Evolutionary conservation across 2,113 vertebrate species (phyloP), one percentile per base, ranked within the genome.

Genomic region (Spilogale gracilis): DNA sequence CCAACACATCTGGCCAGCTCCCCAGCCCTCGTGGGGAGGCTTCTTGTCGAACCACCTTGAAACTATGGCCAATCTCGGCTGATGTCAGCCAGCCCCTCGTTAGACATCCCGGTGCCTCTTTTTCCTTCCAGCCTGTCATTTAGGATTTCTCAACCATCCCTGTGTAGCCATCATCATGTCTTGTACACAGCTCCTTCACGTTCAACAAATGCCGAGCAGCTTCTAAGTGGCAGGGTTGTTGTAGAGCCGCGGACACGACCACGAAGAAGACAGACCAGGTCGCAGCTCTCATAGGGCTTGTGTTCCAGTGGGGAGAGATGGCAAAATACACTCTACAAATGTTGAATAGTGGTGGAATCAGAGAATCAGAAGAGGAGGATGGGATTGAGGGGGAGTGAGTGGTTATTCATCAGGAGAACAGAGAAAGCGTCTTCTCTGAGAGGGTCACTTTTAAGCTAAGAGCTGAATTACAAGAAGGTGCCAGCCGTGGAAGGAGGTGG

Each of bases 71-170:
- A 32, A 32, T 23, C 32, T 25, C 6, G 9, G n/a, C 56, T 73
- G 20, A 20, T 81, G 79, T 63, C 65, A 78, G 48, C 94, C 32
- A 16, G 45, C 25, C 60, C 48, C 84, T 9, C 63, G 38, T 81
- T 79, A 76, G 78, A 94, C 71, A 38, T 85, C 89, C 87, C 1
- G 23, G 83, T 63, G 73, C 65, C 88, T 85, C 52, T 43, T 67
- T 88, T 94, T 84, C 81, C 56, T 85, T 30, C 81, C 71, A 89
- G 81, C 38, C 81, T 95, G 32, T 91, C 88, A 88, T 89, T 96
- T 91, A 54, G 76, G 52, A 81, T 54, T 93, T 91, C 69, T 61
- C 48, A 76, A 21, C 6, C 48, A 58, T 71, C 58, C 65, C 52
- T 85, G 25, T 6, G 5, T 52, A 27, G n/a, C 69, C 30, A 54